Percentiles rank a stretch among this genome's conserved stretches.
phyloP scores from a whole-genome alignment of 2,888 invertebrate genomes.

The Ferrisia virgata region DNA sequence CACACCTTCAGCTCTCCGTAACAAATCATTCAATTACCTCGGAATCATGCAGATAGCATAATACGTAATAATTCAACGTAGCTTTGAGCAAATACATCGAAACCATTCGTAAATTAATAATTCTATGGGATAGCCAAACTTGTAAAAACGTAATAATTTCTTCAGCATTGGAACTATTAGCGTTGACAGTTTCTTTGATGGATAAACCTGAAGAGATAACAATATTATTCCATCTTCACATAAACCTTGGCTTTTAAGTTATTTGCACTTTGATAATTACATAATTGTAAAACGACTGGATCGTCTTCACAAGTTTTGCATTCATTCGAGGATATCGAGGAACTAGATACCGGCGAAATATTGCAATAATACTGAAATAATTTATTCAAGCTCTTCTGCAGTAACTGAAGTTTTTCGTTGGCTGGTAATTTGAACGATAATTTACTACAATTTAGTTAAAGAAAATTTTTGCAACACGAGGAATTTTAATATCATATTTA shows the following conservation, averaged over 20 bases:
- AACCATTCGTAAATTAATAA: conserved; percentile 67
- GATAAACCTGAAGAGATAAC: conserved; percentile 15
- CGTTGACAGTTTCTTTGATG: conserved; percentile 27
- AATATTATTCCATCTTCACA: not conserved
- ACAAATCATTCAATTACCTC: not conserved
- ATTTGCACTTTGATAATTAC: not conserved
- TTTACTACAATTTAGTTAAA: conserved; percentile 13
- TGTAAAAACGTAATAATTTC: conserved; percentile 66
- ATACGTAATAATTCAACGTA: conserved; percentile 57
- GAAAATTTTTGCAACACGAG: not conserved
- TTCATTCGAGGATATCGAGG: not conserved
- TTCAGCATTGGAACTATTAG: conserved; percentile 59
- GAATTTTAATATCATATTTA: too few relatives aligned
- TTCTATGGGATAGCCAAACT: conserved; percentile 66
- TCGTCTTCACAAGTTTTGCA: not conserved
- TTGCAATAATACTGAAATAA: conserved; percentile 34
- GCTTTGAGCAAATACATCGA: conserved; percentile 56
- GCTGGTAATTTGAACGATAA: not conserved
- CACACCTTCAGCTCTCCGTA: not conserved
- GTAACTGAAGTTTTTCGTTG: conserved; percentile 16
- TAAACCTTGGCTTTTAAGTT: not conserved
- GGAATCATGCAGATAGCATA: conserved; percentile 19
- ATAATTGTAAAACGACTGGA: conserved; percentile 28
- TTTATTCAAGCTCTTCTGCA: conserved; percentile 38
- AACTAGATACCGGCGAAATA: not conserved